Evolutionary conservation across 2,888 invertebrate species (phyloP), one percentile per base, ranked within the genome.

Genomic region (Mythimna albipuncta): DNA sequence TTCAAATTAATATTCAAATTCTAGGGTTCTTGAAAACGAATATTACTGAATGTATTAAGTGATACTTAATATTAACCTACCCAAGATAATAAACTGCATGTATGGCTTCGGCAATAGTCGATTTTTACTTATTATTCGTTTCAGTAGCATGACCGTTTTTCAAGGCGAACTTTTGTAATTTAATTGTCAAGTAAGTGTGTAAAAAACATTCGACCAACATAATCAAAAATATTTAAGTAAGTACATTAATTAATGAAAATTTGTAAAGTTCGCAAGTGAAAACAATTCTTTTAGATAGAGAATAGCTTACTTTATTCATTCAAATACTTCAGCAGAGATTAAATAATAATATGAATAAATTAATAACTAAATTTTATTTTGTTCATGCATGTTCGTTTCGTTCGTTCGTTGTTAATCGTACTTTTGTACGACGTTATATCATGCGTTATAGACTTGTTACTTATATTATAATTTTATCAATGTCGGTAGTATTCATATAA

Each of bases 91-190:
- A 9, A 9, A 38, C 38, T 9, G 38, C 1, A 38, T 7, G 38
- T 38, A 38, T 44, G 13, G 5, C 19, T 38, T 75, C 38, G 26
- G 2, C 52, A 6, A 19, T 19, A 44, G 58, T 74, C 54, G 1
- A 26, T 54, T 70, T 72, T 38, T 64, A 13, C 13, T 63, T 57
- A 63, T 38, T 38, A 38, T 38, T n/a, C 26, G 13, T 26, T 38
- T 63, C 6, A 16, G 16, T 55, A 50, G 35, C 55, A n/a, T 35
- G 35, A 55, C n/a, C 11, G 55, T 71, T 71, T 41, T 75, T 75
- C 61, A 73, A 68, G 41, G 62, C n/a, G 11, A 62, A 4, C 13
- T 73, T 44, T 73, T 57, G 35, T 55, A 61, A 44, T 54, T 47
- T 38, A n/a, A 38, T 35, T 11, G 5, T n/a, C 26, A 32, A 21